Evolutionary conservation across 2,797 vertebrate genomes (phyloP).

Genomic region (Heterohyrax brucei): DNA sequence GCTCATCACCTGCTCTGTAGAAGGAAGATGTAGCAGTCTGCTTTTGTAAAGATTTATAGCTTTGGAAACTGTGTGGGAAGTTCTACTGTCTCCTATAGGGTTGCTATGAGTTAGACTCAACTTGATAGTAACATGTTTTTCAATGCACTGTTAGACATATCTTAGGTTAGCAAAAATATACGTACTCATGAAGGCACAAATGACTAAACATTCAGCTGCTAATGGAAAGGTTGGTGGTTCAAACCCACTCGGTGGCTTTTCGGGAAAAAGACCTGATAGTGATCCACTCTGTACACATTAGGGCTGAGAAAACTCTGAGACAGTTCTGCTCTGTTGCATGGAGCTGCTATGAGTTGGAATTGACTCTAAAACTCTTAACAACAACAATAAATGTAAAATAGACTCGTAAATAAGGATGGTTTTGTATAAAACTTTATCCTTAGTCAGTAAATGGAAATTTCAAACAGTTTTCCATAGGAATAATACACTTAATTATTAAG

Average conservation of each 20-base stretch:
- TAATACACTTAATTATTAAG: not conserved
- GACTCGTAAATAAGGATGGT: not conserved
- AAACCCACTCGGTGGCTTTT: not conserved
- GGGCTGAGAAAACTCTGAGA: not conserved
- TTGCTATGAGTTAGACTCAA: too few species aligned
- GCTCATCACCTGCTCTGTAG: too few species aligned
- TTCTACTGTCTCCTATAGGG: too few species aligned
- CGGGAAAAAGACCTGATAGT: not conserved
- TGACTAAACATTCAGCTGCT: not conserved
- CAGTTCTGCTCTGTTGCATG: not conserved
- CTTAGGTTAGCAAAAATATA: not conserved
- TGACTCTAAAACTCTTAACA: not conserved
- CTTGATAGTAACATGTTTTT: too few species aligned
- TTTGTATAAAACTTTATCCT: constrained; percentile 31
- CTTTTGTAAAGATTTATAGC: too few species aligned
- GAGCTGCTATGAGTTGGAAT: not conserved
- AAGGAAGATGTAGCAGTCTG: too few species aligned
- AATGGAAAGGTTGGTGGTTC: not conserved
- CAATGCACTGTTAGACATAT: not conserved
- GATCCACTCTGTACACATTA: not conserved
- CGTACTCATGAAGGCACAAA: not conserved
- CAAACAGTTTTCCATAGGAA: constrained; percentile 18
- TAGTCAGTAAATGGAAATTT: not conserved
- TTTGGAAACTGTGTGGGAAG: too few species aligned
- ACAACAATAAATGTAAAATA: not conserved